Evolutionary conservation across 2,113 vertebrate species (phyloP).

Genomic region (Porphyrio hochstetteri): DNA sequence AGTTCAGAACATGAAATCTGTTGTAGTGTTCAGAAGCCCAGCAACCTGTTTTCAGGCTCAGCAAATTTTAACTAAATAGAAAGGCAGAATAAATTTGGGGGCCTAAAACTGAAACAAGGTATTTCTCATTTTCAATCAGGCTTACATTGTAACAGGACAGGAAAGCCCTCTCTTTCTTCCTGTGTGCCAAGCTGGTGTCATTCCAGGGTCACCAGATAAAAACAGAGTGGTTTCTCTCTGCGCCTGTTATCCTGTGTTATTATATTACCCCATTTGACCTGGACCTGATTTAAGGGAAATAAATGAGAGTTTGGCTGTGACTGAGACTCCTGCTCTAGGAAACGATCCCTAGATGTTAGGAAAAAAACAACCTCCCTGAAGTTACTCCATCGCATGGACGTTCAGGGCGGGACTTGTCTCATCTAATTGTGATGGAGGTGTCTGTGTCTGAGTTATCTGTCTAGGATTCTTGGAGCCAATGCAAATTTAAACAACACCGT

Average conservation of each 20-base stretch:
- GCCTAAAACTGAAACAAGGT: background rate
- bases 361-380: background rate
- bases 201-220: background rate
- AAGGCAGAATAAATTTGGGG: background rate
- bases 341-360: background rate
- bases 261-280: background rate
- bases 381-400: background rate
- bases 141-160: background rate
- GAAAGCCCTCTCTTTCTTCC: background rate
- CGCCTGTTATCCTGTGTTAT: background rate
- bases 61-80: background rate
- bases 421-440: conserved; percentile 3
- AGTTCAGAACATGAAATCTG: conserved; percentile 11
- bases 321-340: background rate
- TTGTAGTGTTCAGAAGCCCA: background rate
- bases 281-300: background rate
- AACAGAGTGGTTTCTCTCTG: background rate
- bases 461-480: conserved; percentile 56
- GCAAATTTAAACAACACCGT: conserved; percentile 25
- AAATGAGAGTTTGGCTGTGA: background rate
- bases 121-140: background rate
- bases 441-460: conserved; percentile 40
- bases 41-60: background rate
- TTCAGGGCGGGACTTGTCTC: conserved; percentile 10
- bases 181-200: background rate